phyloP scores from a whole-genome alignment of 2,797 vertebrate genomes.

The Aselliscus stoliczkanus region DNA sequence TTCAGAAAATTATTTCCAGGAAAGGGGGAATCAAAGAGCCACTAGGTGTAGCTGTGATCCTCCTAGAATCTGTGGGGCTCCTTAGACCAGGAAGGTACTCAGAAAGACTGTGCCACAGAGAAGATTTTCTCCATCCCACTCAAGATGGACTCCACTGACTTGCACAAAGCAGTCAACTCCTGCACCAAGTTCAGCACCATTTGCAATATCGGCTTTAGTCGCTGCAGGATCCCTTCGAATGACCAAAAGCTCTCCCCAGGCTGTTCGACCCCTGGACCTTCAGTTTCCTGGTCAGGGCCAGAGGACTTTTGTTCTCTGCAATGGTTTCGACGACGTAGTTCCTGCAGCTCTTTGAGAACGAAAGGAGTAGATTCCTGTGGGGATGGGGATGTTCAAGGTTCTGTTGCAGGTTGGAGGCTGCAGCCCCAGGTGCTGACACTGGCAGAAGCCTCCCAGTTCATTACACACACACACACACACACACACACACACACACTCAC shows the following conservation, averaged over 20 bases:
- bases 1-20: neutral
- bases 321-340: rapidly evolving
- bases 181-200: too few species aligned
- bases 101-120: rapidly evolving
- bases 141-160: too few species aligned
- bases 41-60: neutral
- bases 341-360: neutral
- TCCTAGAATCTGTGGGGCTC: neutral
- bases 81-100: rapidly evolving
- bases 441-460: neutral
- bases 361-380: neutral
- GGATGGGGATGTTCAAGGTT: neutral
- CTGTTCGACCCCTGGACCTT: rapidly evolving
- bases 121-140: too few species aligned
- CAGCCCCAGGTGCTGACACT: neutral
- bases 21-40: neutral
- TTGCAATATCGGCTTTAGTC: too few species aligned
- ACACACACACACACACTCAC: too few species aligned
- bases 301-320: rapidly evolving
- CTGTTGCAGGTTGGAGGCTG: rapidly evolving
- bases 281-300: rapidly evolving
- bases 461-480: rapidly evolving
- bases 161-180: rapidly evolving
- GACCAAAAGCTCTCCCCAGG: too few species aligned
- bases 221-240: too few species aligned